phyloP scores from a whole-genome alignment of 2,888 invertebrate genomes.

The Standfussiana lucernea region DNA sequence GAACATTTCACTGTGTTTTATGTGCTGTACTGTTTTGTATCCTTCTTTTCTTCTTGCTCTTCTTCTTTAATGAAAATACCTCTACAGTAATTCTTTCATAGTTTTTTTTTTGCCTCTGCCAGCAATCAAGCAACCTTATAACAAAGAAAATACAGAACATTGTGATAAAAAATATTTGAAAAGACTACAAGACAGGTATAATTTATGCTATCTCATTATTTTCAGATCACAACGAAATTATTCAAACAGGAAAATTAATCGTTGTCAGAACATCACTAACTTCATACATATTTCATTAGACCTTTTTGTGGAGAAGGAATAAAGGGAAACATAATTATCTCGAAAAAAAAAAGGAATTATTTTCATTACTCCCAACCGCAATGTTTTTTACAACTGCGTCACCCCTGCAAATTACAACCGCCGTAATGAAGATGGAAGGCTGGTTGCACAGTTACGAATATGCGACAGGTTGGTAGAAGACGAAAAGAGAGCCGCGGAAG shows the following conservation, averaged over 20 bases:
- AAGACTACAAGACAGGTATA: conserved; percentile 21
- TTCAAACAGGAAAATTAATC: conserved; percentile 42
- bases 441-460: conserved; percentile 5
- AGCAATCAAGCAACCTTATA: neutral
- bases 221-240: conserved; percentile 35
- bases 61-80: neutral
- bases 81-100: neutral
- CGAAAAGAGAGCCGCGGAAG: neutral
- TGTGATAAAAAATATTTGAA: neutral
- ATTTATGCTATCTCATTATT: conserved; percentile 28
- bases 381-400: conserved; percentile 59
- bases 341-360: conserved; percentile 59
- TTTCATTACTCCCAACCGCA: conserved; percentile 54
- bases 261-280: conserved; percentile 40
- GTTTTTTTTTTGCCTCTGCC: neutral
- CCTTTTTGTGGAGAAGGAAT: conserved; percentile 39
- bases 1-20: conserved; percentile 16
- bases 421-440: conserved; percentile 63
- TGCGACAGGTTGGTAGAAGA: neutral
- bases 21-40: conserved; percentile 20
- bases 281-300: conserved; percentile 60
- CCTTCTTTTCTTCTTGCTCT: neutral
- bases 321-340: conserved; percentile 59
- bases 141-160: neutral
- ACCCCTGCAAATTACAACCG: conserved; percentile 63